Base-by-base conservation (phyloP, 2,113 vertebrate species). In the Helogale parvula region DNA sequence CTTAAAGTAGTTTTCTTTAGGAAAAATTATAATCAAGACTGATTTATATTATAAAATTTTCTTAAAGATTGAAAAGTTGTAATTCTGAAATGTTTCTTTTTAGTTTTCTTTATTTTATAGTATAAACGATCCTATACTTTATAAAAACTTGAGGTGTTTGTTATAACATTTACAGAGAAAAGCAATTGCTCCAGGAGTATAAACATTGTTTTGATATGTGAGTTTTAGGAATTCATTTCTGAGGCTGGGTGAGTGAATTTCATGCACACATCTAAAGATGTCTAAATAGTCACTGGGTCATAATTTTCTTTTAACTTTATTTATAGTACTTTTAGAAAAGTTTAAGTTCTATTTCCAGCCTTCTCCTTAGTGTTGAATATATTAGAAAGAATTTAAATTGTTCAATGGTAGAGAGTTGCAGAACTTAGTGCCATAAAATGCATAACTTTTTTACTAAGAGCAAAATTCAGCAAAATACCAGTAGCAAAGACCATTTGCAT, bases 401-500 rank as follows among this genome's bases (percentile, higher is more conserved):
- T 90, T 31, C 69, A 92, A 90, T 97, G 89, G 74, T 74, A 69
- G 90, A 93, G 45, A 45, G 50, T 50, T 80, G 82, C 19, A 89
- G 85, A 96, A 94, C 68, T 95, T 92, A 52, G 66, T 76, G 88
- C 60, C 50, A 68, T 83, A 91, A 91, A 79, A 89, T 33, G 7
- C 7, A 38, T 95, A 97, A 84, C 96, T 98, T 97, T 92, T 97
- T 93, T 96, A 63, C 83, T 86, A 23, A 93, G 45, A 87, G 45
- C 63, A 97, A 97, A 97, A 92, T 97, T 97, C 94, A 98, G 93
- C 95, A 96, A 80, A 98, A 91, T 85, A 96, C 92, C 35, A 97
- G 63, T 86, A 93, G 96, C 77, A 79, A 95, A 97, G 87, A 38
- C 10, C 7, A 52, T 98, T 94, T 97, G 96, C 93, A 97, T 97